A percentile compares a stretch with the other conserved stretches of the same genome.
Evolutionary conservation across 2,888 invertebrate species (phyloP).

Genomic region (Chymomyza fuscimana): DNA sequence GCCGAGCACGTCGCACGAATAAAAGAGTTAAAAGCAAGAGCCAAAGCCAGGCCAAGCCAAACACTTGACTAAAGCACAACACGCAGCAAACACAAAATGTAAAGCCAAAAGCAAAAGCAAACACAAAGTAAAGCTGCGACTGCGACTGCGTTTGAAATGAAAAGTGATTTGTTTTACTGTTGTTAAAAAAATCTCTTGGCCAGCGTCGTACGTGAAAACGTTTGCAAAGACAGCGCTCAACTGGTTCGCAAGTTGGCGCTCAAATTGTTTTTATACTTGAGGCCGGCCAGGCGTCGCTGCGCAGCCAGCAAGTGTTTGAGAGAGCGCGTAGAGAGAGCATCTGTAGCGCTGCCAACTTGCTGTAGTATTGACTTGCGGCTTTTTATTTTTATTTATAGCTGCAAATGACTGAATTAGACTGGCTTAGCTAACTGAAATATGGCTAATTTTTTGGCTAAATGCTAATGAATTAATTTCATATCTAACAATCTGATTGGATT

Average conservation of each 20-base stretch:
- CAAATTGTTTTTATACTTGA: constrained; percentile 69
- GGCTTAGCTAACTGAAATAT: neutral
- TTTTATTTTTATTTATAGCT: neutral
- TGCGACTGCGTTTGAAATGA: constrained; percentile 29
- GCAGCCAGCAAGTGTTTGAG: constrained; percentile 31
- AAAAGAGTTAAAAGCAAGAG: constrained; percentile 43
- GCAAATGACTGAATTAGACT: neutral
- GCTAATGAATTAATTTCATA: neutral
- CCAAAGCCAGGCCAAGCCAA: constrained; percentile 46
- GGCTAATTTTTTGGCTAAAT: neutral
- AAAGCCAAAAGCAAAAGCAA: constrained; percentile 28
- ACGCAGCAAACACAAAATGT: constrained; percentile 26
- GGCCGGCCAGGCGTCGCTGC: constrained; percentile 15
- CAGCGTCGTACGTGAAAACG: constrained; percentile 51
- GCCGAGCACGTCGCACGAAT: constrained; percentile 69
- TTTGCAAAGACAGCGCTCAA: constrained; percentile 71
- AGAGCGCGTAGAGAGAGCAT: constrained; percentile 10
- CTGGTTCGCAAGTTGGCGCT: constrained; percentile 62
- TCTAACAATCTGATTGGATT: neutral
- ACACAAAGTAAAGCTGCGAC: constrained; percentile 2
- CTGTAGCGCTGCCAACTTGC: constrained; percentile 53
- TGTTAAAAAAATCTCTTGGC: constrained; percentile 31
- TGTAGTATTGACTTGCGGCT: neutral
- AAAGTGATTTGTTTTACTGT: constrained; percentile 33
- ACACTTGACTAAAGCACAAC: constrained; percentile 59